A percentile compares a stretch with the other conserved stretches of the same genome.
Conservation (phyloP, 2,797 vertebrate species). For the Pygocentrus nattereri region DNA sequence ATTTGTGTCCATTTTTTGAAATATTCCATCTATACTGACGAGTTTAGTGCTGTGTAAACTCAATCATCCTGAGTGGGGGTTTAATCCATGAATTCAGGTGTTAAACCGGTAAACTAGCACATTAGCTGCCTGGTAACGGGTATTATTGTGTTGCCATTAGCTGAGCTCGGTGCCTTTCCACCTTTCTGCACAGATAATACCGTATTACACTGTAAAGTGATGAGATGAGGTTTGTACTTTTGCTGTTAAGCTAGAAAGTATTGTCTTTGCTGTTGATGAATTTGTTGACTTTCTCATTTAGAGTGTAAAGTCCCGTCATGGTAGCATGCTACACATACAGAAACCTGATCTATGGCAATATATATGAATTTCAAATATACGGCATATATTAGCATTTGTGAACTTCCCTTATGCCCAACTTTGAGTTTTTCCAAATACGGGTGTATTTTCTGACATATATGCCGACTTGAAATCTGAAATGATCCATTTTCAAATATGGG, state of each 20-base stretch:
- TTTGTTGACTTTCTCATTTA: neutral
- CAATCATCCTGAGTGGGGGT: constrained; percentile 5
- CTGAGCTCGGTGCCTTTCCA: constrained; percentile 16
- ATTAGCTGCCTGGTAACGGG: neutral
- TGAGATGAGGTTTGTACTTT: neutral
- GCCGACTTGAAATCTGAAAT: too few relatives aligned
- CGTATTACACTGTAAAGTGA: neutral
- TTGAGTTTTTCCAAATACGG: too few relatives aligned
- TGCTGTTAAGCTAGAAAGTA: neutral
- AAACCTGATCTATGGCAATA: too few relatives aligned
- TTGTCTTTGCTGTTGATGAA: neutral
- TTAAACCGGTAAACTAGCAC: neutral
- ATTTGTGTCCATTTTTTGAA: neutral
- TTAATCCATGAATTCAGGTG: neutral
- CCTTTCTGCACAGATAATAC: neutral
- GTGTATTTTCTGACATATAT: too few relatives aligned
- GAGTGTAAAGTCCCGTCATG: neutral
- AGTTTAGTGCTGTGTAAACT: neutral
- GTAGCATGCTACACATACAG: too few relatives aligned
- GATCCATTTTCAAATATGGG: too few relatives aligned
- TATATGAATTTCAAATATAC: too few relatives aligned
- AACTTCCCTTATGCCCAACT: too few relatives aligned
- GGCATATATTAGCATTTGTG: too few relatives aligned
- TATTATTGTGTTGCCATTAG: neutral
- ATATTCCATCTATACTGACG: neutral